Conservation (phyloP, 2,797 vertebrate genomes). For the Falco concolor region DNA sequence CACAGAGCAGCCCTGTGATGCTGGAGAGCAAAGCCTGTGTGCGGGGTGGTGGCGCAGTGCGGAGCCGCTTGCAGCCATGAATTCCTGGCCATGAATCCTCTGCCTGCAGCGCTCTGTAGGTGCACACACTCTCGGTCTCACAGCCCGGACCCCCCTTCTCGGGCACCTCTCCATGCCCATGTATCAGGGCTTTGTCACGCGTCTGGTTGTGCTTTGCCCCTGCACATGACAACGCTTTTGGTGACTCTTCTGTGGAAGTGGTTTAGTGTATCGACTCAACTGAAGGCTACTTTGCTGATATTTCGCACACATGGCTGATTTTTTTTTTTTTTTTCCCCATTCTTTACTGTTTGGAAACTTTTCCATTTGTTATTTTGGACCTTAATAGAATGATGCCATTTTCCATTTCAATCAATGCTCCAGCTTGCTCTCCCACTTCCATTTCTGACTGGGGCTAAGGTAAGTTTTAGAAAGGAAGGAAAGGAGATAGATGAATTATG, state of each 20-base stretch:
- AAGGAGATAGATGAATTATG: slow-evolving; percentile 31
- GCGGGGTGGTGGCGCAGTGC: fast-evolving
- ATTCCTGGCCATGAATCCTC: neutral
- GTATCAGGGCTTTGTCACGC: no score
- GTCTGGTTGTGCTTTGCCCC: fast-evolving
- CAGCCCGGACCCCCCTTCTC: neutral
- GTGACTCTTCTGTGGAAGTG: neutral
- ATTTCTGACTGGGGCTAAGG: neutral
- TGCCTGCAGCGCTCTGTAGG: fast-evolving
- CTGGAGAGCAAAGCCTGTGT: neutral
- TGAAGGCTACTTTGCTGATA: neutral
- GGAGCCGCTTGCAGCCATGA: neutral
- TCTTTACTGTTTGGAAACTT: neutral
- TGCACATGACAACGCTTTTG: neutral
- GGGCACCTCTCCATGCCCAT: fast-evolving
- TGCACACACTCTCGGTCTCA: neutral
- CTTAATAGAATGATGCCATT: neutral
- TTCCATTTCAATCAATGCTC: neutral
- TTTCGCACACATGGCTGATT: neutral
- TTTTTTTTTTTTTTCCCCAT: neutral
- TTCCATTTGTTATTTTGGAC: neutral
- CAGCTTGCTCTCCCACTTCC: neutral
- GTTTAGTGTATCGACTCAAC: neutral
- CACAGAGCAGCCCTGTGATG: neutral
- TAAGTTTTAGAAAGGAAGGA: slow-evolving; percentile 11